Base-by-base conservation (phyloP, 1,140 invertebrate species). In the Penaeus vannamei region DNA sequence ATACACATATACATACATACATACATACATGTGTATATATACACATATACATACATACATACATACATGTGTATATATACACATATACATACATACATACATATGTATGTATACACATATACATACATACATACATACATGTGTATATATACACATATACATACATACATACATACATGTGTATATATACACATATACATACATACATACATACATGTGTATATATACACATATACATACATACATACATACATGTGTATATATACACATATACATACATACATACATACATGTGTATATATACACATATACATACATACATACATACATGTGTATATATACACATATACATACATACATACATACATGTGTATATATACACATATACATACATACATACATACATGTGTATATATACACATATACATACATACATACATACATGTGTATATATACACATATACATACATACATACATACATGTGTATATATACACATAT, bases 1-100 rank as follows among this genome's bases (percentile, higher is more conserved):
- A 81, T 53, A 81, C 19, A 53, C 23, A 81, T 81, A 81, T 22
- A 81, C 59, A 81, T 19, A 81, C 22, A 81, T 81, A 81, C 59
- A 81, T 23, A 81, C 29, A 81, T 60, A 81, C 22, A 60, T 60
- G 59, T 81, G 59, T 23, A 81, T 81, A 81, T 81, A 81, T 81
- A 81, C 22, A 81, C 29, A 81, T 81, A 81, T 46, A 81, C 59
- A 81, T 60, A 81, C 19, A 59, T 17, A 81, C 59, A 60, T 23
- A 81, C 59, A 81, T 60, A 76, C 19, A 81, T 81, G 46, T 81
- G 46, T 36, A 81, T 59, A 81, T 81, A 81, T 42, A 76, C 26
- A 76, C 10, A 76, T 7, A 76, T 32, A 76, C 26, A 32, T 7
- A 81, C n/a, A 81, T 26, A 81, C 17, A 81, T 59, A 81, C 46